Base-by-base conservation (phyloP, 2,888 invertebrate genomes). In the Trachelus iudaicus region DNA sequence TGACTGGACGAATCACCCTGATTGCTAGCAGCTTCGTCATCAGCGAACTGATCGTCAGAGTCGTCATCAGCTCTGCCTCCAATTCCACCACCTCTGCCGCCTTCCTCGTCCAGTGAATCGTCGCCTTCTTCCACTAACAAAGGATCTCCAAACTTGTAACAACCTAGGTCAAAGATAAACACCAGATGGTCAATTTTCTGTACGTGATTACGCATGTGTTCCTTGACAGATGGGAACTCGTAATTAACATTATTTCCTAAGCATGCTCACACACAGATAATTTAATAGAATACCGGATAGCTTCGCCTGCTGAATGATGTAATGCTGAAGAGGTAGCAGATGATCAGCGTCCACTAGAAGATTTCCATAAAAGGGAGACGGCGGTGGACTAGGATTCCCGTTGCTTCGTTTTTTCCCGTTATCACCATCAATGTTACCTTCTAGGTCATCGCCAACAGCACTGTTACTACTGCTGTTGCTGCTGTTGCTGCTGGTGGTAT, bases 301-400 rank as follows among this genome's bases (percentile, higher is more conserved):
- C 87, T 96, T 96, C 0, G 96, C 96, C 92, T 97, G 97, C 88
- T 97, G 97, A 87, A 97, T 94, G 85, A 97, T 96, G 89, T 97
- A 97, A 92, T 97, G 96, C 91, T 97, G 97, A 81, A 97, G 92
- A 13, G 97, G 97, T 87, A 97, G 91, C 81, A 97, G 92, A 89
- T 97, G 97, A 85, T 94, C 94, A 84, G 91, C 88, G 78, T 92
- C 92, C 73, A 92, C 87, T 77, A 91, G 79, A 31, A 91, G 83
- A 80, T 91, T 91, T 33, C 91, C 91, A 73, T 91, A 91, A 81
- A 88, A 91, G 2, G 91, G 90, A 12, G 90, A 90, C 12, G 91
- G 87, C n/a, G 91, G 90, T 33, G 91, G 90, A 84, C 91, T 91
- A 56, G 91, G 89, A 83, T 91, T 91, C 23, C 91, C 91, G 73